phyloP scores from a whole-genome alignment of 2,797 vertebrate genomes.

The Thalassophryne amazonica region DNA sequence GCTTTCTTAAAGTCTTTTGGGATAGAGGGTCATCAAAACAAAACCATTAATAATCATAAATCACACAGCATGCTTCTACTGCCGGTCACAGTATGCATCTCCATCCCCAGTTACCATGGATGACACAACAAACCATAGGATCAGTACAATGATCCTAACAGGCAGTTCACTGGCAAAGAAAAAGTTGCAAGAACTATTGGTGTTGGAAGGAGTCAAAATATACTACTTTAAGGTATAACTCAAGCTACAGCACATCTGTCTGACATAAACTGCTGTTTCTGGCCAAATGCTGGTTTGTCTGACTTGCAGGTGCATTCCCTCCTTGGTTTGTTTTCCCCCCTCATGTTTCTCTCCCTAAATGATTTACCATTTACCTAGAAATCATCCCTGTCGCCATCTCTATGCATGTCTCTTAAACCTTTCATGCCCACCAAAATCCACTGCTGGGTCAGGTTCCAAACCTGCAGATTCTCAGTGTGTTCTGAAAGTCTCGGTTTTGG shows the following conservation, averaged over 20 bases:
- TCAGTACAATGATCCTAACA: too few species aligned
- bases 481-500: constrained; percentile 62
- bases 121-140: too few species aligned
- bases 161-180: too few species aligned
- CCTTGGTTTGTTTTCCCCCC: constrained; percentile 60
- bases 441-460: constrained; percentile 45
- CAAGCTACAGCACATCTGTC: not conserved
- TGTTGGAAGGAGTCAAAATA: too few species aligned
- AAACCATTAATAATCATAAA: too few species aligned
- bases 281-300: constrained; percentile 43
- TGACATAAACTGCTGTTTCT: constrained; percentile 37
- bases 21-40: too few species aligned
- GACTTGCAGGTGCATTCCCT: constrained; percentile 76
- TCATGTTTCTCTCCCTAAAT: constrained; percentile 59
- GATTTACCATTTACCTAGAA: constrained; percentile 67
- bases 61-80: too few species aligned
- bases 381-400: constrained; percentile 32
- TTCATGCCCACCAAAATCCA: constrained; percentile 52
- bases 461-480: constrained; percentile 45
- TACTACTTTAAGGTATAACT: too few species aligned
- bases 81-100: too few species aligned
- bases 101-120: too few species aligned
- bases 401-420: constrained; percentile 62
- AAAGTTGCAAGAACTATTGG: too few species aligned
- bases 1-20: too few species aligned